Conservation (phyloP, 2,888 invertebrate genomes). For the Atethmia centrago region DNA sequence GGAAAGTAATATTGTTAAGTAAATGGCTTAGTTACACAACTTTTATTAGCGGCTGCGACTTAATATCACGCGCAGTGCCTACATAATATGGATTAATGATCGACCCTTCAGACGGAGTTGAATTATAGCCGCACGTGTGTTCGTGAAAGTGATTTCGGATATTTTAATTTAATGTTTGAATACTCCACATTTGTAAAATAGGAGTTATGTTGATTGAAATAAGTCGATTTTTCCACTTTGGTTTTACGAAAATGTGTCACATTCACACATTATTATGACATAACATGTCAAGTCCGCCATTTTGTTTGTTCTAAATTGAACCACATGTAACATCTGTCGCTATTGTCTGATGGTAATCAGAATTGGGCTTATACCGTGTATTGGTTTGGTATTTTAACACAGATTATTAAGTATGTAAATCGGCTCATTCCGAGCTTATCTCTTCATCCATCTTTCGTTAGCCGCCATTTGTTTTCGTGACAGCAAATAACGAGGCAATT, state of each 20-base stretch:
- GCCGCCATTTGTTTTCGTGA: slow-evolving; percentile 54
- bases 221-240: not conserved
- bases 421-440: slow-evolving; percentile 37
- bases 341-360: not conserved
- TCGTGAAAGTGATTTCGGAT: slow-evolving; percentile 44
- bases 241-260: not conserved
- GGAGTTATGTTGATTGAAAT: not conserved
- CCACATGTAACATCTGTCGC: not conserved
- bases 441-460: slow-evolving; percentile 53
- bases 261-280: not conserved
- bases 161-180: slow-evolving; percentile 5
- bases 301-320: not conserved
- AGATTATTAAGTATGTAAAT: slow-evolving; percentile 54
- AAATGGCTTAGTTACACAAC: slow-evolving; percentile 59
- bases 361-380: slow-evolving; percentile 21
- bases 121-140: slow-evolving; percentile 19
- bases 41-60: slow-evolving; percentile 53
- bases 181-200: too few species aligned
- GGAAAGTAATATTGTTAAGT: slow-evolving; percentile 58
- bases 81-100: slow-evolving; percentile 59
- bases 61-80: slow-evolving; percentile 53
- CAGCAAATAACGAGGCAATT: slow-evolving; percentile 51
- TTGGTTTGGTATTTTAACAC: slow-evolving; percentile 29
- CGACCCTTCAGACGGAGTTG: slow-evolving; percentile 12
- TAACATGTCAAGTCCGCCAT: not conserved